Conservation (phyloP, 2,888 invertebrate genomes). For the Meta bourneti region DNA sequence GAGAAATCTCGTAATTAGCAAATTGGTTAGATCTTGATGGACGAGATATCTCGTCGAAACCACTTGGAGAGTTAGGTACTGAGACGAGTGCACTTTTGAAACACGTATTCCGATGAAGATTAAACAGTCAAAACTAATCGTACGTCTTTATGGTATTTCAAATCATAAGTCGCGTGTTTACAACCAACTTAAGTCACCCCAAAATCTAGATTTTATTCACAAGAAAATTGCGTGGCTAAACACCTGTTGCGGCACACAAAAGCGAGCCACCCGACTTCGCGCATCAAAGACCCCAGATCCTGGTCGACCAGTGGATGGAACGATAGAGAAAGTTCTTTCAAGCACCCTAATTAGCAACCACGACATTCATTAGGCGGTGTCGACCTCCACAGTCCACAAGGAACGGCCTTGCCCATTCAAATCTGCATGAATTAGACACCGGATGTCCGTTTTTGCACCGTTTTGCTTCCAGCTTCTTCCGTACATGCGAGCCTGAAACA, state of each 20-base stretch:
- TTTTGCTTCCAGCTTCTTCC: background rate
- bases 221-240: background rate
- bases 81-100: too few relatives aligned
- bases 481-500: background rate
- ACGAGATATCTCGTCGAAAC: too few relatives aligned
- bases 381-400: constrained; percentile 28
- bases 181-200: background rate
- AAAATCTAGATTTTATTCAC: constrained; percentile 11
- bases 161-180: too few relatives aligned
- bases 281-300: constrained; percentile 8
- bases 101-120: too few relatives aligned
- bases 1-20: too few relatives aligned
- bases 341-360: constrained; percentile 35
- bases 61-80: too few relatives aligned
- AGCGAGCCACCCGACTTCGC: constrained; percentile 2
- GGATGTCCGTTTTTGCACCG: constrained; percentile 41
- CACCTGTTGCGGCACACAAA: background rate
- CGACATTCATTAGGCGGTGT: constrained; percentile 46
- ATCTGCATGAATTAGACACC: constrained; percentile 40
- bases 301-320: background rate
- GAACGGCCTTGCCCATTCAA: constrained; percentile 46
- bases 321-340: constrained; percentile 11
- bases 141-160: too few relatives aligned
- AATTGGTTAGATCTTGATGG: too few relatives aligned
- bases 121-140: too few relatives aligned